phyloP scores from a whole-genome alignment of 2,888 invertebrate species.

The Thereva unica region DNA sequence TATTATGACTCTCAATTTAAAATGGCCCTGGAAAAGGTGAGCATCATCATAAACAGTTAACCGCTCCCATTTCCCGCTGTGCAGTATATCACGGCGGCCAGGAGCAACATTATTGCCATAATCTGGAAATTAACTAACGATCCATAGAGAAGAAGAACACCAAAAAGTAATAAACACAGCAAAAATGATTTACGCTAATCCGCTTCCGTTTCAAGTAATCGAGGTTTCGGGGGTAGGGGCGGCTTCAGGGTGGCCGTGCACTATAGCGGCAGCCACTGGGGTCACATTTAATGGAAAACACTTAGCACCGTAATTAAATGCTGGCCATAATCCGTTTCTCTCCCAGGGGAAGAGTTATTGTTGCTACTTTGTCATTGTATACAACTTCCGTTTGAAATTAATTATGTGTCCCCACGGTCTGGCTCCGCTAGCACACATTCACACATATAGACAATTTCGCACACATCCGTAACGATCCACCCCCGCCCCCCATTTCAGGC shows the following conservation, averaged over 20 bases:
- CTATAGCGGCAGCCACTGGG: slow-evolving; percentile 16
- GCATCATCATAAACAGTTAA: too few species aligned
- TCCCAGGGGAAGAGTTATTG: slow-evolving; percentile 32
- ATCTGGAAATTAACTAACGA: too few species aligned
- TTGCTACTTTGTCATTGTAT: slow-evolving; percentile 34
- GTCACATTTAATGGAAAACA: slow-evolving; percentile 36
- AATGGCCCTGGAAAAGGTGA: too few species aligned
- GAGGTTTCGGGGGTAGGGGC: not conserved
- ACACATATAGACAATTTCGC: not conserved
- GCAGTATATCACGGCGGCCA: too few species aligned
- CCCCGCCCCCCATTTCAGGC: too few species aligned
- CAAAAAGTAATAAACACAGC: slow-evolving; percentile 27
- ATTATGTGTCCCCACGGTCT: slow-evolving; percentile 31
- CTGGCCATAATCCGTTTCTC: slow-evolving; percentile 35
- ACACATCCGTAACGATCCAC: slow-evolving; percentile 8
- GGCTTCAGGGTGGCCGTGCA: not conserved
- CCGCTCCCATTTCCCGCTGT: too few species aligned
- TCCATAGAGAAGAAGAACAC: too few species aligned
- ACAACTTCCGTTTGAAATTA: slow-evolving; percentile 31
- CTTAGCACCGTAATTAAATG: slow-evolving; percentile 37
- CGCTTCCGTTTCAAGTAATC: not conserved
- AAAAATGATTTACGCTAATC: slow-evolving; percentile 31
- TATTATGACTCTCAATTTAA: too few species aligned
- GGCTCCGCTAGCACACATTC: not conserved
- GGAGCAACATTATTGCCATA: too few species aligned